phyloP scores from a whole-genome alignment of 2,888 invertebrate genomes.

The Drosophila seclusa region DNA sequence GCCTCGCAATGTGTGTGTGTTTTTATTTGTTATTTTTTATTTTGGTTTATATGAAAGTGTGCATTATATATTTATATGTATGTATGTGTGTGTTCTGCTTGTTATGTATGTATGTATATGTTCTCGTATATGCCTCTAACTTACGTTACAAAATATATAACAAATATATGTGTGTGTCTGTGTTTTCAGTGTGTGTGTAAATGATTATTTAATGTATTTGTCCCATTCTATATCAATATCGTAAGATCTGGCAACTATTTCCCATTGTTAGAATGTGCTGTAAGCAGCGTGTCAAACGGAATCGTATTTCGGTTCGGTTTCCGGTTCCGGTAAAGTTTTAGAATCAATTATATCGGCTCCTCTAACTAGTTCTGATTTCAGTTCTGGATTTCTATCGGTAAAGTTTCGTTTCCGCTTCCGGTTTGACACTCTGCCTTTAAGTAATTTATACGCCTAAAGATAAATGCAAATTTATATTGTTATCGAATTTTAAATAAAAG shows the following conservation, averaged over 20 bases:
- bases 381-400: neutral
- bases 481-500: constrained; percentile 25
- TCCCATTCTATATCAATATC: constrained; percentile 35
- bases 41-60: constrained; percentile 36
- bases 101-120: constrained; percentile 43
- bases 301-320: neutral
- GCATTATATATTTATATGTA: constrained; percentile 40
- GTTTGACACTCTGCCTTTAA: neutral
- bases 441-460: constrained; percentile 22
- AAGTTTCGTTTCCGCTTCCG: neutral
- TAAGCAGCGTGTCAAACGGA: constrained; percentile 8
- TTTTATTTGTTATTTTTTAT: constrained; percentile 26
- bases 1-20: constrained; percentile 27
- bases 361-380: neutral
- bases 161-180: constrained; percentile 67
- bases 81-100: constrained; percentile 28
- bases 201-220: constrained; percentile 69
- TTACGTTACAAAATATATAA: constrained; percentile 79
- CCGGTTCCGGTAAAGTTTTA: neutral
- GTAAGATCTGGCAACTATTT: constrained; percentile 25
- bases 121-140: constrained; percentile 66
- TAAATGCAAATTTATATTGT: constrained; percentile 63
- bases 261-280: constrained; percentile 16
- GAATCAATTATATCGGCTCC: neutral
- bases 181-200: constrained; percentile 49